Evolutionary conservation across 2,113 vertebrate genomes (phyloP).

Genomic region (Piliocolobus tephrosceles): DNA sequence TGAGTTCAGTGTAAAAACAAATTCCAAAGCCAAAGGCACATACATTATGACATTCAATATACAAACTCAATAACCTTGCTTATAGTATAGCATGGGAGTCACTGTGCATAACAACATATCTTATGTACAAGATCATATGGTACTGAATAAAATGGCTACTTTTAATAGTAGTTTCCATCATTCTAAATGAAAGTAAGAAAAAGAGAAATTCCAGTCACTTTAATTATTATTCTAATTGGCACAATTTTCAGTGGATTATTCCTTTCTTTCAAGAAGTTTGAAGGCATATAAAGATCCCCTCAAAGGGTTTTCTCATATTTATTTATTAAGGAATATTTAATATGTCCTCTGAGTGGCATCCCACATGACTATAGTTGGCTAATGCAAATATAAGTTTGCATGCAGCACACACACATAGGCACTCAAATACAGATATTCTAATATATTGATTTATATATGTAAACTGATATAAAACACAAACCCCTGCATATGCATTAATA

Average conservation of each 20-base stretch:
- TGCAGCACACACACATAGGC: not conserved
- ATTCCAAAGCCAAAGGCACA: not conserved
- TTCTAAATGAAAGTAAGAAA: not conserved
- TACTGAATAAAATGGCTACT: not conserved
- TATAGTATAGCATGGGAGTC: not conserved
- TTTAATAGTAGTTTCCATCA: not conserved
- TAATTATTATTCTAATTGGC: not conserved
- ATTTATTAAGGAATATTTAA: not conserved
- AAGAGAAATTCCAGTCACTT: not conserved
- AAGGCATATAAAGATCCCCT: not conserved
- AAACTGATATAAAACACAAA: not conserved
- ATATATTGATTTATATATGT: not conserved
- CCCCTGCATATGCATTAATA: not conserved
- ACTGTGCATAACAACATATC: not conserved
- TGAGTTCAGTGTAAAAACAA: not conserved
- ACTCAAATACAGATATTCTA: not conserved
- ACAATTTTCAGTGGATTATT: not conserved
- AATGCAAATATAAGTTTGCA: not conserved
- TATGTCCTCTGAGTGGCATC: not conserved
- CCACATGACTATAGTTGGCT: not conserved
- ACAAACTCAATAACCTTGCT: not conserved
- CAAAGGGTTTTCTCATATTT: not conserved
- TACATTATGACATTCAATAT: not conserved
- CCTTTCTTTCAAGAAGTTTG: not conserved
- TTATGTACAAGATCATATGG: not conserved